Conservation (phyloP, 2,797 vertebrate species). For the Natrix natrix region DNA sequence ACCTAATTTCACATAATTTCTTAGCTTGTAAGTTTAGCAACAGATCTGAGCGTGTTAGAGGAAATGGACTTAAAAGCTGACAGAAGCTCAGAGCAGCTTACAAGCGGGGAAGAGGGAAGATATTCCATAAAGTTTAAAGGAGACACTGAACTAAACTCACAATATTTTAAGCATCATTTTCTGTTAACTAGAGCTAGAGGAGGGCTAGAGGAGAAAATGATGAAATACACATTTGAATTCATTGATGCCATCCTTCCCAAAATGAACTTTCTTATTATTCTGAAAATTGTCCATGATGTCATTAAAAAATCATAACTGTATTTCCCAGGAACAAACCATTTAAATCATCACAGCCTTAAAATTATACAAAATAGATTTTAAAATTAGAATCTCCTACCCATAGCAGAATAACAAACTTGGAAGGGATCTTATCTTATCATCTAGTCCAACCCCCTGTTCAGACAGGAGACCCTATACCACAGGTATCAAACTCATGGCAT, state of each 20-base stretch:
- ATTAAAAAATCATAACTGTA: not conserved
- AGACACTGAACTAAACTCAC: not conserved
- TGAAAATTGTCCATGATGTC: not conserved
- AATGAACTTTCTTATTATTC: not conserved
- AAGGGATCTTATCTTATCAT: not conserved
- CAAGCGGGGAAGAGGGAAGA: not conserved
- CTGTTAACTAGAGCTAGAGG: not conserved
- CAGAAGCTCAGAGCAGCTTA: not conserved
- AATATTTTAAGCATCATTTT: not conserved
- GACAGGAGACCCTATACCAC: too few relatives aligned
- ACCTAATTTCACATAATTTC: not conserved
- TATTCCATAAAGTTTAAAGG: not conserved
- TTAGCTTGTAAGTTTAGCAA: not conserved
- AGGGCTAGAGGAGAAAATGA: not conserved
- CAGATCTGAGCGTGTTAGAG: not conserved
- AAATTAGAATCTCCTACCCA: not conserved
- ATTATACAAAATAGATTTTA: not conserved
- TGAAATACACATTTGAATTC: not conserved
- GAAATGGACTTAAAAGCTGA: not conserved
- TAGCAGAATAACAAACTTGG: not conserved
- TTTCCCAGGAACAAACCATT: not conserved
- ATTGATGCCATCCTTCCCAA: not conserved
- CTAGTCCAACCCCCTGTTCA: not conserved
- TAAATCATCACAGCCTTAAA: not conserved
- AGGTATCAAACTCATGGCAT: too few relatives aligned